Evolutionary conservation across 2,797 vertebrate genomes (phyloP).

Genomic region (Melanotaenia nigrans): DNA sequence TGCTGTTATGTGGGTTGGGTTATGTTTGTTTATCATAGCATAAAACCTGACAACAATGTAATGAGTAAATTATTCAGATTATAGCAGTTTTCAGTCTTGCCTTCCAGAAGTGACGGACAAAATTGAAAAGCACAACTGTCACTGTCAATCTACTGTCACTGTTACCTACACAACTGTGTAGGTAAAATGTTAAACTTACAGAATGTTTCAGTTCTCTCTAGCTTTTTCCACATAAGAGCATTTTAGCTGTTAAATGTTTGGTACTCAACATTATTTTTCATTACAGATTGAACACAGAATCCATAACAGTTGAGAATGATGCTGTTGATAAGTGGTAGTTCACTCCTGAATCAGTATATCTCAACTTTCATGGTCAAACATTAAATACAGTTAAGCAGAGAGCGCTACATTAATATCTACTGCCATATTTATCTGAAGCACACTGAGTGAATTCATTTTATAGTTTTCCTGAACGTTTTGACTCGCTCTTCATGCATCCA

Average conservation of each 20-base stretch:
- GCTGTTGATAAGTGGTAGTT: slow-evolving; percentile 4
- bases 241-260: not conserved
- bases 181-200: slow-evolving; percentile 19
- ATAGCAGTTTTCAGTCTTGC: too few relatives aligned
- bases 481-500: not conserved
- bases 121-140: slow-evolving; percentile 37
- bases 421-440: not conserved
- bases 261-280: not conserved
- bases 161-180: too few relatives aligned
- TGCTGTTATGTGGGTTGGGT: too few relatives aligned
- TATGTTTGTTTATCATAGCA: too few relatives aligned
- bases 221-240: not conserved
- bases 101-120: not conserved
- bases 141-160: too few relatives aligned
- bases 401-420: slow-evolving; percentile 7
- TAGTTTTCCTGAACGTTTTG: slow-evolving; percentile 5
- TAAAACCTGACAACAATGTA: too few relatives aligned
- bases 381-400: slow-evolving; percentile 14
- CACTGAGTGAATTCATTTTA: slow-evolving; percentile 5
- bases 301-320: not conserved
- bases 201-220: slow-evolving; percentile 16
- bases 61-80: too few relatives aligned
- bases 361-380: slow-evolving; percentile 3
- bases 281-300: not conserved
- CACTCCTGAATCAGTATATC: not conserved